Evolutionary conservation across 2,113 vertebrate genomes (phyloP), one percentile per base, ranked within the genome.

Genomic region (Circaetus cinerascens): DNA sequence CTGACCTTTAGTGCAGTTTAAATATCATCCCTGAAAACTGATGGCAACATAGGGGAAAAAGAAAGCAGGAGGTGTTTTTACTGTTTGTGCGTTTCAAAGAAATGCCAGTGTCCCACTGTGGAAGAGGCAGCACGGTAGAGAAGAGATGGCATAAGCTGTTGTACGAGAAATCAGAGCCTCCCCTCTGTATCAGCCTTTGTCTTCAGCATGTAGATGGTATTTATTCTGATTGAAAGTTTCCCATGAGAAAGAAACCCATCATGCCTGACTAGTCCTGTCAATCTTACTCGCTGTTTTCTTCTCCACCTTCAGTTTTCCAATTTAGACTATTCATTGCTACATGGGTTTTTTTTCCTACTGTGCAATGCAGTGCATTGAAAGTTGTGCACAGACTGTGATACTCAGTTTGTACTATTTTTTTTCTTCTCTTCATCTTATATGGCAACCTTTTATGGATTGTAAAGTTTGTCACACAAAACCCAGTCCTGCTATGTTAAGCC

Each of bases 1-100:
- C 67, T 96, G 94, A 97, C 79, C 90, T 78, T 94, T 95, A 86
- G 59, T 6, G 20, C 17, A 72, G 72, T 90, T 94, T 90, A 97
- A 98, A 96, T 97, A 89, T 86, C 30, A 88, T 71, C 72, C 94
- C 76, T 94, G 41, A 87, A 93, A 93, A 43, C 11, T 19, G 43
- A 82, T 66, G 53, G 68, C 72, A 88, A 75, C 46, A 51, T n/a
- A 56, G 23, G 14, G 48, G 64, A 87, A 67, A 75, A 17, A 64
- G 48, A 46, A 83, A 90, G 27, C 36, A 25, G 38, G 72, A 45
- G 50, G 25, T 46, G 74, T 91, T 95, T 93, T 59, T 34, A 16
- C 63, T n/a, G n/a, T 17, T 36, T 30, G 38, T 7, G 2, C 18
- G 6, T 91, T 94, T 93, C 9, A 36, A 74, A 83, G 77, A 89